Conservation (phyloP, 2,113 vertebrate species). For the Callionymus lyra region DNA sequence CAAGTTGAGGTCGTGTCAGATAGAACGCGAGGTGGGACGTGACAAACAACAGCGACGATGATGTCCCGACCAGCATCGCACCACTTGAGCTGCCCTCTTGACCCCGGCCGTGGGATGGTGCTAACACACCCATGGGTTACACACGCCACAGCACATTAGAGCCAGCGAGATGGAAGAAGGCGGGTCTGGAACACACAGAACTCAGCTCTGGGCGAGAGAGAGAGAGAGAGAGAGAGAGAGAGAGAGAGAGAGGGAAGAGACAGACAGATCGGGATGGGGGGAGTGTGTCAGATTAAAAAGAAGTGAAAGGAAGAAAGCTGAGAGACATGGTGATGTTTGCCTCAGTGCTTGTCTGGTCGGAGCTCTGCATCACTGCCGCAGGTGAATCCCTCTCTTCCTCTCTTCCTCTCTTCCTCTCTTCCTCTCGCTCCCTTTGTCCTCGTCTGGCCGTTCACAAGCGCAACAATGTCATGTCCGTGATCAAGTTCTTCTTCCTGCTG, state of each 20-base stretch:
- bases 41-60: slow-evolving; percentile 49
- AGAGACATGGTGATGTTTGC: slow-evolving; percentile 33
- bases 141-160: slow-evolving; percentile 60
- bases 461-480: background rate
- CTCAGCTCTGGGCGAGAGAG: slow-evolving; percentile 45
- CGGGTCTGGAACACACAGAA: slow-evolving; percentile 40
- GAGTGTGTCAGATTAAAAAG: slow-evolving; percentile 43
- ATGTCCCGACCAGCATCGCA: slow-evolving; percentile 47
- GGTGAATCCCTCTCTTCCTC: slow-evolving; percentile 18
- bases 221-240: slow-evolving; percentile 10
- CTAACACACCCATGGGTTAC: slow-evolving; percentile 50
- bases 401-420: slow-evolving; percentile 1
- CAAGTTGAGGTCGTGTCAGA: slow-evolving; percentile 37
- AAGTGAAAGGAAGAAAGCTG: slow-evolving; percentile 26
- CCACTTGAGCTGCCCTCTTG: slow-evolving; percentile 38
- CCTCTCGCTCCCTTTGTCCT: background rate
- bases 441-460: background rate
- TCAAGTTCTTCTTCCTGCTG: background rate
- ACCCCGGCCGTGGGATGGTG: slow-evolving; percentile 47
- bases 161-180: slow-evolving; percentile 37
- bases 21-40: slow-evolving; percentile 51
- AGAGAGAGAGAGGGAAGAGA: slow-evolving; percentile 23
- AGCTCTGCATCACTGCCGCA: slow-evolving; percentile 42
- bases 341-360: slow-evolving; percentile 39
- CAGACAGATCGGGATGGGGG: too few species aligned